phyloP scores from a whole-genome alignment of 1,140 invertebrate genomes.

The Choristoneura fumiferana region DNA sequence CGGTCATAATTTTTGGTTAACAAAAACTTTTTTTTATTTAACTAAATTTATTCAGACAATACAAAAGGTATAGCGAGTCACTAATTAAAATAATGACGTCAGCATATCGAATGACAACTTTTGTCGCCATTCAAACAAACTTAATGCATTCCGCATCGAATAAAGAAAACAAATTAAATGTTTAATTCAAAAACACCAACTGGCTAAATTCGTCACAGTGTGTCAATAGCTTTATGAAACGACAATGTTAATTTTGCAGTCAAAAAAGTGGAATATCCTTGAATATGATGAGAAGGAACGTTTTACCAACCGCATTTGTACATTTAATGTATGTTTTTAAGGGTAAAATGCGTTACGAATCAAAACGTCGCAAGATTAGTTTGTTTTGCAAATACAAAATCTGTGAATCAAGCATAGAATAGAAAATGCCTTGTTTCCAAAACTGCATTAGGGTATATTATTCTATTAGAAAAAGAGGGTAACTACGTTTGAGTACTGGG shows the following conservation, averaged over 20 bases:
- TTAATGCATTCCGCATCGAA: slow-evolving; percentile 45
- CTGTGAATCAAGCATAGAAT: background rate
- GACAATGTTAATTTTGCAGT: slow-evolving; percentile 16
- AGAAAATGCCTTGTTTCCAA: background rate
- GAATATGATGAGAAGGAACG: background rate
- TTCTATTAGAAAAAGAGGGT: background rate
- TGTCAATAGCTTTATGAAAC: slow-evolving; percentile 24
- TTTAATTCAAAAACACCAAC: slow-evolving; percentile 66
- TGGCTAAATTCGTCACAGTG: slow-evolving; percentile 53
- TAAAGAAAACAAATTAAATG: slow-evolving; percentile 72
- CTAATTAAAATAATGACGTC: slow-evolving; percentile 63
- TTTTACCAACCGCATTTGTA: background rate
- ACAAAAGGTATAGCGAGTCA: background rate
- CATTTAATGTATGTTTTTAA: slow-evolving; percentile 10
- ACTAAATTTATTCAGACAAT: no score
- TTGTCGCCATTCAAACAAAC: slow-evolving; percentile 33
- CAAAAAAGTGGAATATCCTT: slow-evolving; percentile 3
- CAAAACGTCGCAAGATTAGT: background rate
- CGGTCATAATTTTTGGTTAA: no score
- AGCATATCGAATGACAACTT: slow-evolving; percentile 52
- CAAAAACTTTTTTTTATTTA: no score
- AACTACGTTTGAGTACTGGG: background rate
- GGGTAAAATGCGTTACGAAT: slow-evolving; percentile 16
- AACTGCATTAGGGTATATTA: background rate
- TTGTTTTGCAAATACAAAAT: background rate